Evolutionary conservation across 1,140 invertebrate genomes (phyloP), one percentile per base, ranked within the genome.

Genomic region (Drosophila erecta): DNA sequence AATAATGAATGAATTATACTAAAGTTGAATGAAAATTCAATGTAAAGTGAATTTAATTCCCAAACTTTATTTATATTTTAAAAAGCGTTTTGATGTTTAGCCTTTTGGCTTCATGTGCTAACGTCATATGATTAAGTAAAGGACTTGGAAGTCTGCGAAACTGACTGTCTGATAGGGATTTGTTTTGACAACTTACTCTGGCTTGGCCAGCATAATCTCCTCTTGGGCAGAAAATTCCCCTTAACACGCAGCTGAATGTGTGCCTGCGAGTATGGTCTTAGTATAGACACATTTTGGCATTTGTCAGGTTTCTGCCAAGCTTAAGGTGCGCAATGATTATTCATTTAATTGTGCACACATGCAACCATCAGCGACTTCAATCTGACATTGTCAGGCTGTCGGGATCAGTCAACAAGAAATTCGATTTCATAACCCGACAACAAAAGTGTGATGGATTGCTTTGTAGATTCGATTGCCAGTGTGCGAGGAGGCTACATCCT

Each of bases 291-390:
- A 17, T 24, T 66, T 38, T 15, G 64, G 50, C 66, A 70, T 57
- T 69, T 70, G 67, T 71, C 65, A 71, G 65, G 49, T 70, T 71
- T 24, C 67, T 71, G 64, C 70, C 65, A 49, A 14, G 41, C 64
- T 49, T 41, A 49, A 71, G 55, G 37, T 44, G 38, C 6, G 43
- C 47, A 46, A 67, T 70, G 67, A 57, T 57, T 70, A 70, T 57
- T 70, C 41, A 47, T 71, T 71, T 57, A 70, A 70, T 57, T 70
- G 27, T 33, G 37, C 27, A 38, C 65, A 70, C 35, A 41, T 40
- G 41, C 41, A 55, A 61, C n/a, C 40, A 2, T 24, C 33, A 51
- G 15, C 46, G n/a, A 24, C 40, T 33, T 51, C 37, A 33, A 44
- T 24, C 35, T 22, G 50, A 67, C 66, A 66, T 56, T 70, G 64